Evolutionary conservation across 2,797 vertebrate genomes (phyloP).

Genomic region (Notolabrus celidotus): DNA sequence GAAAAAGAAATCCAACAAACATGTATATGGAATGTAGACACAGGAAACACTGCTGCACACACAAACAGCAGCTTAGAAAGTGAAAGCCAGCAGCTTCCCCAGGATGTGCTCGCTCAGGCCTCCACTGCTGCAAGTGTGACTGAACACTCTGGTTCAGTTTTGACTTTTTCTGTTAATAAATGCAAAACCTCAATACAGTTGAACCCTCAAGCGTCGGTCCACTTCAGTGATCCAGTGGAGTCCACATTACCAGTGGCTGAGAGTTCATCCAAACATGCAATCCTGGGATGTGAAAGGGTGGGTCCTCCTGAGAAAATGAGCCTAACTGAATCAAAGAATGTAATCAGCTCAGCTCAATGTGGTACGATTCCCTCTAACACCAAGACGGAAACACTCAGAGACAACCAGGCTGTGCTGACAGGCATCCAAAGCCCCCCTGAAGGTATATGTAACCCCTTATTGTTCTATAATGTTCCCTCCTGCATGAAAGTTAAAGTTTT

Average conservation of each 20-base stretch:
- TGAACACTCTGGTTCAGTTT: conserved; percentile 8
- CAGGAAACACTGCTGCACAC: conserved; percentile 9
- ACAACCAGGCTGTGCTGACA: conserved; percentile 17
- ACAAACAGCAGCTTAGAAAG: conserved; percentile 27
- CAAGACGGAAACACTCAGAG: conserved; percentile 44
- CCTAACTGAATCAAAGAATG: conserved; percentile 30
- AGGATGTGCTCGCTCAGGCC: neutral
- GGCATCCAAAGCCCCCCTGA: conserved; percentile 24
- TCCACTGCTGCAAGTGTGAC: neutral
- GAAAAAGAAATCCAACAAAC: conserved; percentile 46
- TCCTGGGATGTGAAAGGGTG: conserved; percentile 2
- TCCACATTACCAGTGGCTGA: conserved; percentile 1
- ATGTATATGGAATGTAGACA: conserved; percentile 17
- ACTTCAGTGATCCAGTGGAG: conserved; percentile 14
- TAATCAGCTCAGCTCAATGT: neutral
- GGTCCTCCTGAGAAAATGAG: conserved; percentile 3
- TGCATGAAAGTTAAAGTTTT: neutral
- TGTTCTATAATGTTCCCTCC: neutral
- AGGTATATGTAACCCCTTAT: conserved; percentile 56
- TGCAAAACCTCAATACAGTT: conserved; percentile 16
- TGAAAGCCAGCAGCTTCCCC: conserved; percentile 3
- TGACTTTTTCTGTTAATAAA: conserved; percentile 27
- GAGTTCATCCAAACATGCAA: conserved; percentile 29
- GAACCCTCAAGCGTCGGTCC: conserved; percentile 20
- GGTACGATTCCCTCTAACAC: conserved; percentile 23